Conservation (phyloP, 1,140 invertebrate species). For the Eriosoma lanigerum region DNA sequence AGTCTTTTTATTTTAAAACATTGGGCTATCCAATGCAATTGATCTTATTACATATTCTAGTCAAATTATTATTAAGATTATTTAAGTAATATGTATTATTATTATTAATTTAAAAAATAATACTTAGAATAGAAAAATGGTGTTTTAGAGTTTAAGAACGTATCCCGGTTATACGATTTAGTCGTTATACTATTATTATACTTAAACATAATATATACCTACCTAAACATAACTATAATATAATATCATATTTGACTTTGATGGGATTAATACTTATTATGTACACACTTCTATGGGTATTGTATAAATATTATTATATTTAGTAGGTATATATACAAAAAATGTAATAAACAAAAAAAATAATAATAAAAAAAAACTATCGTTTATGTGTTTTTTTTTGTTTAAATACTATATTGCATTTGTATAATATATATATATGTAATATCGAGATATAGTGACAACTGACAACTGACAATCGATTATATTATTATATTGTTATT, state of each 20-base stretch:
- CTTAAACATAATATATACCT: no score
- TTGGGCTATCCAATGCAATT: constrained; percentile 16
- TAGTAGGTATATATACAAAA: no score
- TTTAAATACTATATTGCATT: no score
- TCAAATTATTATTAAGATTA: constrained; percentile 37
- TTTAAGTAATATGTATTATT: not conserved
- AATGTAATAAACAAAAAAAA: no score
- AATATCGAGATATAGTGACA: no score
- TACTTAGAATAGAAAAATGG: not conserved
- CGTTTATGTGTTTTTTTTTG: constrained; percentile 1
- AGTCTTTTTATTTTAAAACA: no score
- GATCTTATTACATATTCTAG: constrained; percentile 40
- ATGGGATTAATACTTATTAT: constrained; percentile 3
- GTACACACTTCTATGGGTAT: no score
- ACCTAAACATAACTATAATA: no score
- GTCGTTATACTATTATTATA: not conserved
- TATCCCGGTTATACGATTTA: not conserved
- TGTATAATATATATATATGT: not conserved
- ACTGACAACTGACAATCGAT: constrained; percentile 1
- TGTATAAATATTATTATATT: no score
- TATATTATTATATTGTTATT: not conserved
- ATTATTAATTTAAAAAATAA: not conserved
- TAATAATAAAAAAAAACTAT: no score
- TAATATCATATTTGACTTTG: not conserved
- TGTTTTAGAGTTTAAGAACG: not conserved